A percentile compares a stretch with the other conserved stretches of the same genome.
phyloP scores from a whole-genome alignment of 2,113 vertebrate species.

The Sturnira hondurensis region DNA sequence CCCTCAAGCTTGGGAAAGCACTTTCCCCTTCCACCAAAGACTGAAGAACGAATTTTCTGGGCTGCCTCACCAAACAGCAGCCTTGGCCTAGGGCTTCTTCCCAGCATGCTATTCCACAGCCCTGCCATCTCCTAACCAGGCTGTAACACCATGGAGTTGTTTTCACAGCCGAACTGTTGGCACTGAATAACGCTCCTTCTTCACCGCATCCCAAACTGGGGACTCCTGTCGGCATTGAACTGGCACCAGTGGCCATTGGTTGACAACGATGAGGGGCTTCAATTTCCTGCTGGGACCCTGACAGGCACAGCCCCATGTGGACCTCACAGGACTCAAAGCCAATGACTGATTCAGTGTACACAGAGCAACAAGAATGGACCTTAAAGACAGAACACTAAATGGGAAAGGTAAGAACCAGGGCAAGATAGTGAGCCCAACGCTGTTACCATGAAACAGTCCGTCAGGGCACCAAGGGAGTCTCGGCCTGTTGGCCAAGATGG shows the following conservation, averaged over 20 bases:
- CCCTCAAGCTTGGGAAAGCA: not conserved
- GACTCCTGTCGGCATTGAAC: not conserved
- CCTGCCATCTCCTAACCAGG: not conserved
- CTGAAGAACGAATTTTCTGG: not conserved
- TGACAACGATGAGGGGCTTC: not conserved
- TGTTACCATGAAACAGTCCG: too few relatives aligned
- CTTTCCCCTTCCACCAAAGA: not conserved
- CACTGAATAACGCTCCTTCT: not conserved
- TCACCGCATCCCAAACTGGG: not conserved
- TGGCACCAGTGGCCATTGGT: not conserved
- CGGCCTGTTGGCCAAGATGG: too few relatives aligned
- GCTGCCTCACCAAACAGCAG: not conserved
- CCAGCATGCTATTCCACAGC: not conserved
- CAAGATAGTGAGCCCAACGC: not conserved
- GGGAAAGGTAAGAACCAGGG: not conserved
- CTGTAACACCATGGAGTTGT: not conserved
- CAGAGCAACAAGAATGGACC: not conserved
- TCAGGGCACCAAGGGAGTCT: too few relatives aligned
- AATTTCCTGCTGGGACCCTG: not conserved
- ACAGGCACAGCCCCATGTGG: not conserved
- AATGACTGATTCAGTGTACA: not conserved
- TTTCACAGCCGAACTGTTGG: not conserved
- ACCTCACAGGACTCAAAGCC: not conserved
- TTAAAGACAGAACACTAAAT: not conserved
- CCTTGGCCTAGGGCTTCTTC: not conserved